Evolutionary conservation across 2,888 invertebrate species (phyloP).

Genomic region (Polyommatus icarus): DNA sequence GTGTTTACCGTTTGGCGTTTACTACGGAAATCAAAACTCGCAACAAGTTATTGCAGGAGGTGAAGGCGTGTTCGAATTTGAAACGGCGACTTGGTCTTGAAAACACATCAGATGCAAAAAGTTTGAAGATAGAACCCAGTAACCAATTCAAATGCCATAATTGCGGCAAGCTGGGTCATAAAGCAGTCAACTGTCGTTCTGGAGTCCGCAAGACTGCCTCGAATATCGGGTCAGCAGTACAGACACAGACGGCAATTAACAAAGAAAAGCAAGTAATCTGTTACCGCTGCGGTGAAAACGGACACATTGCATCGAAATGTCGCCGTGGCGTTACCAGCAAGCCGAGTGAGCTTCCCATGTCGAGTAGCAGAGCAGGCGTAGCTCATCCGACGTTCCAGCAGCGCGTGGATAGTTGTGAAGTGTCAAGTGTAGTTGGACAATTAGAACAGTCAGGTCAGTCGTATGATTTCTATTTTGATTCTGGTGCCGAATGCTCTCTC

Average conservation of each 20-base stretch:
- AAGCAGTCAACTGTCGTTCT: not conserved
- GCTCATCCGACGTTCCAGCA: not conserved
- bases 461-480: not conserved
- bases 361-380: not conserved
- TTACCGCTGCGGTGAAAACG: not conserved
- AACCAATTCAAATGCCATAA: no score
- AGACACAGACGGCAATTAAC: no score
- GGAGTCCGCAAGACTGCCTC: not conserved
- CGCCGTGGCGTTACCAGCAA: not conserved
- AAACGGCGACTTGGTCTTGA: not conserved
- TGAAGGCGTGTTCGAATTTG: not conserved
- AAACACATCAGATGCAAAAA: no score
- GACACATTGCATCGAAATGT: not conserved
- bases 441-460: conserved; percentile 18
- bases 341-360: not conserved
- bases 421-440: not conserved
- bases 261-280: no score
- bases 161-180: not conserved
- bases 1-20: conserved; percentile 32
- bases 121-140: no score
- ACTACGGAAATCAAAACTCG: no score
- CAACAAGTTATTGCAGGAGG: no score
- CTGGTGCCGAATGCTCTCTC: not conserved
- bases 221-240: no score
- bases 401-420: conserved; percentile 5